Evolutionary conservation across 2,888 invertebrate species (phyloP), one percentile per base, ranked within the genome.

Genomic region (Polymixis lichenea): DNA sequence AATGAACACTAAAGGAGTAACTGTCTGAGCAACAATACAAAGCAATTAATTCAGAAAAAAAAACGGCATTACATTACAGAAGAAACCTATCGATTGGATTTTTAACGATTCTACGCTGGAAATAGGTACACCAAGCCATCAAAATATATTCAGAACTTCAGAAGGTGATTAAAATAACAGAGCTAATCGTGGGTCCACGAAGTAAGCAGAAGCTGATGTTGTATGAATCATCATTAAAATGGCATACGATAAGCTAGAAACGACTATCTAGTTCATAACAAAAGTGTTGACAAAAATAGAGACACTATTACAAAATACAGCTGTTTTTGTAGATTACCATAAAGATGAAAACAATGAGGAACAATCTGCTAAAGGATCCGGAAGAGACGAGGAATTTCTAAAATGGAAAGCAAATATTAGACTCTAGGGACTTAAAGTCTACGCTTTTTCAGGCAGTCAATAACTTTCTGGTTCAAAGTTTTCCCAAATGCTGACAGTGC

Each of bases 71-170:
- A 46, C 9, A 46, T 13, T 13, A 46, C 43, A 11, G 43, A 61
- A 70, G 66, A 68, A 17, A 38, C 4, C 28, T n/a, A 53, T 15
- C 80, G 61, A 82, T 80, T 71, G 62, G 56, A 22, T 82, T 84
- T 69, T 61, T 62, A 72, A 51, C 58, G 67, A 68, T 56, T 60
- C 64, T 49, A 49, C 15, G 17, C 32, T 75, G 1, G 13, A 62
- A 75, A 75, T 73, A n/a, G n/a, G n/a, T n/a, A 75, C 53, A 75
- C 46, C 19, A 38, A 56, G 28, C 32, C 62, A 68, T 65, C 55
- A 68, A 62, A 79, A 65, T 62, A 43, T 49, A 78, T 60, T 51
- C 19, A 32, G 32, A 69, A 28, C n/a, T 60, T 51, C n/a, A 32
- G 46, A 66, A 32, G 28, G 13, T 51, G 22, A 55, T 74, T 71